These are phyloP conservation scores for Zaprionus davidi DNA, from an alignment of 1,140 invertebrate genomes.

Conservation along the genomic window DNA sequence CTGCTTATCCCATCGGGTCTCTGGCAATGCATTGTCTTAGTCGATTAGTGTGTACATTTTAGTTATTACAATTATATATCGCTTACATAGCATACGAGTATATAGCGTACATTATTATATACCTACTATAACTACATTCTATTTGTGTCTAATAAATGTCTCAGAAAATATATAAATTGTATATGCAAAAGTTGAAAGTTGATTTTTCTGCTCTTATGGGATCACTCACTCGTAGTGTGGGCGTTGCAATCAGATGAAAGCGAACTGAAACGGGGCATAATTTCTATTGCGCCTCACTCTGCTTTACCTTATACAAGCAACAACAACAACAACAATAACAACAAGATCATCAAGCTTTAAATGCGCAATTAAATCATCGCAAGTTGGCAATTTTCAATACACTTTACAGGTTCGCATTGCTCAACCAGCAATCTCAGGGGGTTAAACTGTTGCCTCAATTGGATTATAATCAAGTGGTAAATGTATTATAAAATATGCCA, in stretches of 20 bases:
- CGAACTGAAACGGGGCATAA: background rate
- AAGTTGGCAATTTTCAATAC: background rate
- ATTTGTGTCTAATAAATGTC: constrained; percentile 83
- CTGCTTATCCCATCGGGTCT: constrained; percentile 8
- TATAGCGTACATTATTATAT: constrained; percentile 60
- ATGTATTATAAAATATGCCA: background rate
- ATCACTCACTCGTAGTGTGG: constrained; percentile 36
- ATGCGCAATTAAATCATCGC: background rate
- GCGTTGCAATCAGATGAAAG: constrained; percentile 31
- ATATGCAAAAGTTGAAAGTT: constrained; percentile 66
- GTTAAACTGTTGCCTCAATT: background rate
- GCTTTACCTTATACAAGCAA: constrained; percentile 1
- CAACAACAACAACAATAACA: background rate
- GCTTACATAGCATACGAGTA: constrained; percentile 71
- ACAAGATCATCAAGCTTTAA: background rate
- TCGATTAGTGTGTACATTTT: constrained; percentile 81
- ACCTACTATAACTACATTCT: constrained; percentile 60
- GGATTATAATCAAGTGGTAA: constrained; percentile 4
- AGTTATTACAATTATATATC: constrained; percentile 69
- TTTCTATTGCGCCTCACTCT: background rate
- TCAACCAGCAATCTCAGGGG: background rate
- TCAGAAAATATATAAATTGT: constrained; percentile 70
- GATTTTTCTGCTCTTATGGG: constrained; percentile 25
- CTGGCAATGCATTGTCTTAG: constrained; percentile 76
- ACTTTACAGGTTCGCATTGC: background rate